Evolutionary conservation across 2,888 invertebrate species (phyloP).

Genomic region (Brachyptera putata): DNA sequence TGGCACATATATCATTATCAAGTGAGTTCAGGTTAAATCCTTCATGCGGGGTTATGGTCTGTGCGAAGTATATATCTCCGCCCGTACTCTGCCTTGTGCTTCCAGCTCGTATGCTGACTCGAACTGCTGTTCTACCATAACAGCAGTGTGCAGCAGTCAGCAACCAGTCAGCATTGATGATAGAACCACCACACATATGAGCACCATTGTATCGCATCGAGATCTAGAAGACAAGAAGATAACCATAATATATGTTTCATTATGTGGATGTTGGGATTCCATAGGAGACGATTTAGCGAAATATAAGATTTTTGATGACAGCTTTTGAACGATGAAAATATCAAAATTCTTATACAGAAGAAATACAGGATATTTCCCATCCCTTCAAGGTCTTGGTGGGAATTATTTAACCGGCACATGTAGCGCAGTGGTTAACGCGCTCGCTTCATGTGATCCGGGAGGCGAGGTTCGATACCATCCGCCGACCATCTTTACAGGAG

Average conservation of each 20-base stretch:
- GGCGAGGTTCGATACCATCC: too few species aligned
- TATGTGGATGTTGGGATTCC: background rate
- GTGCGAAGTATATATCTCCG: slow-evolving; percentile 51
- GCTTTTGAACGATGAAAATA: too few species aligned
- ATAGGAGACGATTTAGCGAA: background rate
- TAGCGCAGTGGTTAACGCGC: too few species aligned
- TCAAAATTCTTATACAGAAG: background rate
- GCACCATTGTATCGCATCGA: background rate
- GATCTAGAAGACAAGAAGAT: background rate
- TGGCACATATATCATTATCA: background rate
- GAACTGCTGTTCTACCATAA: background rate
- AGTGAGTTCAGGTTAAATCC: slow-evolving; percentile 48
- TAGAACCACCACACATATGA: background rate
- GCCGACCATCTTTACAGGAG: too few species aligned
- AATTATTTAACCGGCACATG: background rate
- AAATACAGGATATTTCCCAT: background rate
- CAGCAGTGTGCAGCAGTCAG: slow-evolving; percentile 2
- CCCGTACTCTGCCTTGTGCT: slow-evolving; percentile 51
- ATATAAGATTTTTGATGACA: too few species aligned
- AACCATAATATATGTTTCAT: background rate
- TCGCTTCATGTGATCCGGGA: too few species aligned
- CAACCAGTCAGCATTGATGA: background rate
- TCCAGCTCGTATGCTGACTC: slow-evolving; percentile 47
- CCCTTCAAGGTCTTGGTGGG: background rate
- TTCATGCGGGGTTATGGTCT: slow-evolving; percentile 47